Evolutionary conservation across 2,113 vertebrate species (phyloP).

Genomic region (Hemiprocne comata): DNA sequence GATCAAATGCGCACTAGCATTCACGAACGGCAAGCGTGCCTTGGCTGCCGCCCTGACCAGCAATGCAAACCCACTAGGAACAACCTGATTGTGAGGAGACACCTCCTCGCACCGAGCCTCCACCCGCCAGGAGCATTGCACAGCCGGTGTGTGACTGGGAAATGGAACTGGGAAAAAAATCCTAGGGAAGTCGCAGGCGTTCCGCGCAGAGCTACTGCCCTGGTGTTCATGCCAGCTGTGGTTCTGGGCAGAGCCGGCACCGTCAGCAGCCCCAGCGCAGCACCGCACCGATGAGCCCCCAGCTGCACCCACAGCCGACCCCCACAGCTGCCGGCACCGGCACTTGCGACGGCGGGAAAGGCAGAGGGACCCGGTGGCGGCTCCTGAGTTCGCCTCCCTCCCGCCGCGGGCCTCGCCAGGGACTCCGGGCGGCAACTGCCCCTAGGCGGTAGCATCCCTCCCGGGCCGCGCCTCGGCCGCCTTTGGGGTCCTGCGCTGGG

Average conservation of each 20-base stretch:
- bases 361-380: rapidly evolving
- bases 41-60: not conserved
- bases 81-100: too few relatives aligned
- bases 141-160: not conserved
- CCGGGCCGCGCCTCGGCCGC: too few relatives aligned
- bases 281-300: not conserved
- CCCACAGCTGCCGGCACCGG: not conserved
- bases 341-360: rapidly evolving
- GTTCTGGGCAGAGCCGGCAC: not conserved
- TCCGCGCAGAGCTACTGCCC: not conserved
- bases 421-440: too few relatives aligned
- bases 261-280: not conserved
- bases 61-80: too few relatives aligned
- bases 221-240: not conserved
- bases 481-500: not conserved
- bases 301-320: not conserved
- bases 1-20: not conserved
- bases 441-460: too few relatives aligned
- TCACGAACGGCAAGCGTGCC: rapidly evolving
- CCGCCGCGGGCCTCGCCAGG: rapidly evolving
- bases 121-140: rapidly evolving
- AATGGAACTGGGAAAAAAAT: too few relatives aligned
- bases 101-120: too few relatives aligned
- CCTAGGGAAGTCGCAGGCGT: not conserved
- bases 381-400: rapidly evolving